Base-by-base conservation (phyloP, 2,113 vertebrate genomes). In the Austrofundulus limnaeus region DNA sequence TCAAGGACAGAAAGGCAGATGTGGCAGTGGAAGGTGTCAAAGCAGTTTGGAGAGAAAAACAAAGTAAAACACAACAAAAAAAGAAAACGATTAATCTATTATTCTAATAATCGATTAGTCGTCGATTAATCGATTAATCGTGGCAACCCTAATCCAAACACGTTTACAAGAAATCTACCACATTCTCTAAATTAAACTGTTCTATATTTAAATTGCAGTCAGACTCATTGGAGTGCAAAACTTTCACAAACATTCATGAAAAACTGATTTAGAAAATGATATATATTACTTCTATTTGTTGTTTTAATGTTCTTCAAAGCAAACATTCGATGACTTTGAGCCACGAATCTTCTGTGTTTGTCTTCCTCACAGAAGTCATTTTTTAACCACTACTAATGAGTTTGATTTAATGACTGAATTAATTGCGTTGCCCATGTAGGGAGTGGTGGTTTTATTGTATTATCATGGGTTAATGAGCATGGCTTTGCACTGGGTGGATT, bases 381-480 rank as follows among this genome's bases (percentile, higher is more conserved):
- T 60, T 50, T 31, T 49, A 59, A 75, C 57, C 45, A 55, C 71
- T 43, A 19, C 63, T 78, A 74, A 75, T 72, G 66, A 74, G 37
- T 75, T 66, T 4, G 38, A 74, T 47, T 49, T 83, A 81, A 81
- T 71, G 72, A 77, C 57, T 55, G 59, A 69, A 39, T 78, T 78
- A 70, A 78, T 86, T 75, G 23, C 69, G 49, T 57, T 50, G 37
- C 46, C 34, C 24, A 55, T 70, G 63, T 70, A 70, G 63, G 48
- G 61, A 77, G 49, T 79, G 60, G 43, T 70, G 59, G 37, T 79
- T 83, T 78, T 77, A 77, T 64, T 43, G 51, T 61, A 74, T 78
- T 74, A 68, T 66, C 77, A 78, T 53, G 74, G 71, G 66, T 76
- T 80, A 78, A 80, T 80, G 67, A 86, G 77, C 65, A 62, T 73